Evolutionary conservation across 1,140 invertebrate genomes (phyloP).

Genomic region (Pissodes strobi): DNA sequence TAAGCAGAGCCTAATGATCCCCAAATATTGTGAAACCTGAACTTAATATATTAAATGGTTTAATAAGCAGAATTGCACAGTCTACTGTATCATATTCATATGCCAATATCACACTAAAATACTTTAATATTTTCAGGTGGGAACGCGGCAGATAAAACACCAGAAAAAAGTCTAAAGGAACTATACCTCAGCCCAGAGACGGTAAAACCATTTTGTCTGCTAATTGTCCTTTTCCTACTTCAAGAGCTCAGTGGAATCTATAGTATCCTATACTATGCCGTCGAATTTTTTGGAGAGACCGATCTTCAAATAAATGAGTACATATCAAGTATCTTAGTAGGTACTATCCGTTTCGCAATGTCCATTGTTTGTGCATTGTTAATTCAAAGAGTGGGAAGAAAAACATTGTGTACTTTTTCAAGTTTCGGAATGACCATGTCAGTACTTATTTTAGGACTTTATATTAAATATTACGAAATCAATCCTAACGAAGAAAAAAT

Average conservation of each 20-base stretch:
- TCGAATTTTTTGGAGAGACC: slow-evolving; percentile 70
- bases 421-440: slow-evolving; percentile 66
- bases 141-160: slow-evolving; percentile 2
- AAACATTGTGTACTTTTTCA: slow-evolving; percentile 68
- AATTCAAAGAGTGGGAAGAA: slow-evolving; percentile 72
- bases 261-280: slow-evolving; percentile 76
- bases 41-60: too few species aligned
- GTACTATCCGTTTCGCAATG: slow-evolving; percentile 68
- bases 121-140: neutral
- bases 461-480: slow-evolving; percentile 56
- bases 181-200: slow-evolving; percentile 56
- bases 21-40: too few species aligned
- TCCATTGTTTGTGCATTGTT: slow-evolving; percentile 69
- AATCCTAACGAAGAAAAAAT: slow-evolving; percentile 55
- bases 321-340: slow-evolving; percentile 75
- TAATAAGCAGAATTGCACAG: too few species aligned
- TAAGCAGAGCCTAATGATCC: too few species aligned
- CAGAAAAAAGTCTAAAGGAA: slow-evolving; percentile 48
- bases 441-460: slow-evolving; percentile 63
- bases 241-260: slow-evolving; percentile 77
- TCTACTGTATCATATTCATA: too few species aligned
- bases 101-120: neutral
- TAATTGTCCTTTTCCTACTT: slow-evolving; percentile 68
- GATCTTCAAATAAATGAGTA: slow-evolving; percentile 70
- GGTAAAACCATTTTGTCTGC: slow-evolving; percentile 68